Conservation (phyloP, 1,140 invertebrate species). For the Melipona quadrifasciata region DNA sequence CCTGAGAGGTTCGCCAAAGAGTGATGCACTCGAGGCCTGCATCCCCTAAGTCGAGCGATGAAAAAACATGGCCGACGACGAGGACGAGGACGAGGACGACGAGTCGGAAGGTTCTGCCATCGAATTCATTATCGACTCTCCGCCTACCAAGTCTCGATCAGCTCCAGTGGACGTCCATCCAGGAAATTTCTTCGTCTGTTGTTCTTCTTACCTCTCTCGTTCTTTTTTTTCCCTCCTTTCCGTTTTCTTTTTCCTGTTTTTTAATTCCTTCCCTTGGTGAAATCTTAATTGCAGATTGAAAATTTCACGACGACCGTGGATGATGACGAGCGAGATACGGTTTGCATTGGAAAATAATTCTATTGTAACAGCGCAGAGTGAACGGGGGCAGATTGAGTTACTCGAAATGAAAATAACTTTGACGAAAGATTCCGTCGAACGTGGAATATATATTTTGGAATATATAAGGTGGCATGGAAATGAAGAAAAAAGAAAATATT, state of each 20-base stretch:
- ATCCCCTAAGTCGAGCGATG: conserved; percentile 64
- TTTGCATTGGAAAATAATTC: conserved; percentile 16
- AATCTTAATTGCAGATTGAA: conserved; percentile 24
- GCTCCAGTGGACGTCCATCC: neutral
- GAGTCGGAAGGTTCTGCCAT: conserved; percentile 58
- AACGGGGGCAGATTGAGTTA: neutral
- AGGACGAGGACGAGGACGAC: conserved; percentile 9
- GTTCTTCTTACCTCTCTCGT: neutral
- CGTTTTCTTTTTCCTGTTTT: too few relatives aligned
- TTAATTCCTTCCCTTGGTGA: neutral
- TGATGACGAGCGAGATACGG: too few relatives aligned
- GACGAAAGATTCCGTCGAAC: neutral
- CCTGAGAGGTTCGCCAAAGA: conserved; percentile 72
- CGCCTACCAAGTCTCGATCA: conserved; percentile 37
- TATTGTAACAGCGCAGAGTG: too few relatives aligned
- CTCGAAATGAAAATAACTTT: neutral
- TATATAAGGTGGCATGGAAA: neutral
- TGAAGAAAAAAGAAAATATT: too few relatives aligned
- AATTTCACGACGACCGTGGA: neutral
- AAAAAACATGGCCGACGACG: conserved; percentile 73
- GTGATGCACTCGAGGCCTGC: conserved; percentile 73
- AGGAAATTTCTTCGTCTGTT: conserved; percentile 17
- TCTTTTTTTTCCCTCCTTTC: too few relatives aligned
- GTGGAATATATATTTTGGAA: neutral
- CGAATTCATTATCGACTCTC: conserved; percentile 65